These are phyloP conservation scores for Megaceryle maxima DNA, from an alignment of 2,113 vertebrate species.

Conservation along the genomic window DNA sequence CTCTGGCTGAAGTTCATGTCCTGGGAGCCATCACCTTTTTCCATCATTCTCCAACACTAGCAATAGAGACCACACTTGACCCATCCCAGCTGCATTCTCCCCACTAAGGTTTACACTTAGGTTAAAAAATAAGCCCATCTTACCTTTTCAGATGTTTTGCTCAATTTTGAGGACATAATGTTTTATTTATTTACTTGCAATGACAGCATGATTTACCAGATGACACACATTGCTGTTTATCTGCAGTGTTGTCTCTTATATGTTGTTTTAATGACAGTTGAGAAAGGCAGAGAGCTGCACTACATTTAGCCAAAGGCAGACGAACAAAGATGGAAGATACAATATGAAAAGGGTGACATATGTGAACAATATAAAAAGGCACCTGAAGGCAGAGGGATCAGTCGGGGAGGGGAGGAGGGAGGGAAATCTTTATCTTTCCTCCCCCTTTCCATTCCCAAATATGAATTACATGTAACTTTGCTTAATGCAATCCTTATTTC, in stretches of 20 bases:
- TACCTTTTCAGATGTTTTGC: background rate
- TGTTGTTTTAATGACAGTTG: background rate
- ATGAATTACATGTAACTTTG: background rate
- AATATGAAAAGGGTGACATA: background rate
- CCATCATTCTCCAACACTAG: background rate
- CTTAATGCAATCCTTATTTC: background rate
- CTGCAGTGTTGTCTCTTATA: background rate
- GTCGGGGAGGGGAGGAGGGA: fast-evolving
- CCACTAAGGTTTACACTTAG: background rate
- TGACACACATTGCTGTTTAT: background rate
- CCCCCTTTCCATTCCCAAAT: background rate
- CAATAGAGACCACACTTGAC: background rate
- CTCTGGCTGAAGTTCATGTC: background rate
- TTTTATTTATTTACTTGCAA: background rate
- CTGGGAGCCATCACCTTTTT: background rate
- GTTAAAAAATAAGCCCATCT: background rate
- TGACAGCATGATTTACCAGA: background rate
- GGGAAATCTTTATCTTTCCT: background rate
- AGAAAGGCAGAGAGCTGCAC: background rate
- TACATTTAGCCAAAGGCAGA: background rate
- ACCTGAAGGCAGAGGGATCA: background rate
- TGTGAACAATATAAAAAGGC: background rate
- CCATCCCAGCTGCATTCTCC: background rate
- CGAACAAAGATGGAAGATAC: background rate
- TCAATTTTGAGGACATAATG: background rate